These are phyloP conservation scores for Ammospiza caudacuta DNA, from an alignment of 2,113 vertebrate species.

Conservation along the genomic window DNA sequence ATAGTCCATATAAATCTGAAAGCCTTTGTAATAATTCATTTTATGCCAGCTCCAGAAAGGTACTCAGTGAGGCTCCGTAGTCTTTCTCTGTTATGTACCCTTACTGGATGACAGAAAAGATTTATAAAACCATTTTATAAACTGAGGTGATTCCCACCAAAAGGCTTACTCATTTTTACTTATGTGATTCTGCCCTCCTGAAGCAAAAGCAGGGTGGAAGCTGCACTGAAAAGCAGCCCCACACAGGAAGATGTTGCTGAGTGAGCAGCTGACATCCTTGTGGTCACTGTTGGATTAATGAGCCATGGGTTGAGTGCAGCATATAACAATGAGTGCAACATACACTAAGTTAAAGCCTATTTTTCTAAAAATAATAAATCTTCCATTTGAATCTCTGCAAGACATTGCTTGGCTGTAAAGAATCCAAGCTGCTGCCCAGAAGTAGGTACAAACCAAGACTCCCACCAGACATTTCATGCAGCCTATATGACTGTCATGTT, in stretches of 20 bases:
- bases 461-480: not conserved
- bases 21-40: not conserved
- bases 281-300: not conserved
- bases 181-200: not conserved
- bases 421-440: not conserved
- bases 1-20: not conserved
- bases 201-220: not conserved
- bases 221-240: not conserved
- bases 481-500: not conserved
- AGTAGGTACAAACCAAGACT: not conserved
- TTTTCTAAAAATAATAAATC: not conserved
- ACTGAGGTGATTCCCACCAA: not conserved
- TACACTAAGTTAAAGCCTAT: not conserved
- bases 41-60: not conserved
- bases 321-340: not conserved
- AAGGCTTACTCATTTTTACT: not conserved
- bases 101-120: not conserved
- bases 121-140: not conserved
- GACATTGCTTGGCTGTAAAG: not conserved
- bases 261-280: not conserved
- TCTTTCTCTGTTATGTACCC: not conserved
- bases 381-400: not conserved
- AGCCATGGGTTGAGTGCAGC: not conserved
- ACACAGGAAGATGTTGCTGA: not conserved
- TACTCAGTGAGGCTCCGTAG: not conserved